phyloP scores from a whole-genome alignment of 2,113 vertebrate species.

The Podiceps cristatus region DNA sequence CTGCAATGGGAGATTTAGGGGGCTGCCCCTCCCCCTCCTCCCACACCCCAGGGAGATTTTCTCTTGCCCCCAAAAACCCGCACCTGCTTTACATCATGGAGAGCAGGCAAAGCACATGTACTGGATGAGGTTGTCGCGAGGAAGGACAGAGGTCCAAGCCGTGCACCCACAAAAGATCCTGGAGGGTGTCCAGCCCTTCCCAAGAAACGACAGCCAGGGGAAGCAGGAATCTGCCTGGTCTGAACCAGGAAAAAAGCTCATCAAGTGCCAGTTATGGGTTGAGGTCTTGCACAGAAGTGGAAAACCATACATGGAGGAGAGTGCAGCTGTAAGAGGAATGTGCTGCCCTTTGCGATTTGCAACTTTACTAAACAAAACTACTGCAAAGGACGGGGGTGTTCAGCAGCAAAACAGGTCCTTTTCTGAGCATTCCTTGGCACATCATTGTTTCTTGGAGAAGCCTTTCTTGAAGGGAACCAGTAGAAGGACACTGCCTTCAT shows the following conservation, averaged over 20 bases:
- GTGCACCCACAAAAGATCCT: neutral
- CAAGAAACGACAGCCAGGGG: too few species aligned
- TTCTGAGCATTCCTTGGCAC: neutral
- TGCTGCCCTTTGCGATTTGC: neutral
- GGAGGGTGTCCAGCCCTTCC: neutral
- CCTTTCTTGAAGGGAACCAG: neutral
- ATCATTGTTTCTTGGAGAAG: too few species aligned
- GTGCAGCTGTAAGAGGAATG: neutral
- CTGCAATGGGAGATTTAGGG: neutral
- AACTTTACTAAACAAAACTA: neutral
- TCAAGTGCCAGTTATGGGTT: neutral
- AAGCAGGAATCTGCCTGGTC: neutral
- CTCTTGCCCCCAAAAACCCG: neutral
- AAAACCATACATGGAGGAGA: neutral
- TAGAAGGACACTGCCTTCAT: neutral
- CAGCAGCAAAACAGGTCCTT: neutral
- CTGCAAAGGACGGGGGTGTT: neutral
- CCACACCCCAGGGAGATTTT: neutral
- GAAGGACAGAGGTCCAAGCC: neutral
- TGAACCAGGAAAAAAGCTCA: neutral
- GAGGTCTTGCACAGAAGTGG: neutral
- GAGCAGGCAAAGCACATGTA: neutral
- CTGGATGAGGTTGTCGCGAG: neutral
- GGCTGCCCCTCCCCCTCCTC: neutral
- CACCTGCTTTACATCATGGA: too few species aligned